Evolutionary conservation across 1,140 invertebrate genomes (phyloP).

Genomic region (Hylaeus volcanicus): DNA sequence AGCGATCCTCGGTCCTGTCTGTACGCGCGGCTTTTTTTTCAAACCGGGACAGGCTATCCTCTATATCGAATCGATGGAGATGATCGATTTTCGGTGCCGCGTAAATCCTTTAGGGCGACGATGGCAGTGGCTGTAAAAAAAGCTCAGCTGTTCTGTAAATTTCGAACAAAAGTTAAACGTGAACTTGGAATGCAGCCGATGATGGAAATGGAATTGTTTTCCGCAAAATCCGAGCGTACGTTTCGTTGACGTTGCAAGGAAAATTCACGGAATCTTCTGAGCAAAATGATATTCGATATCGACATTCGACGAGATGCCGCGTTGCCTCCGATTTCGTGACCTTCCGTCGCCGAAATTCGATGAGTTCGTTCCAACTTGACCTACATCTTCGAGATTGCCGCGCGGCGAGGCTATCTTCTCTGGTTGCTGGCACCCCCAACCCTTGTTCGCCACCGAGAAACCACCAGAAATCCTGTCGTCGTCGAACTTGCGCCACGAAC

Average conservation of each 20-base stretch:
- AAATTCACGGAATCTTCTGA: background rate
- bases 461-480: slow-evolving; percentile 38
- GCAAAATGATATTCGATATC: background rate
- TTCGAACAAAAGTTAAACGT: too few species aligned
- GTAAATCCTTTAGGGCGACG: too few species aligned
- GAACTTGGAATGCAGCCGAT: too few species aligned
- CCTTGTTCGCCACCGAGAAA: background rate
- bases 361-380: slow-evolving; percentile 5
- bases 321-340: background rate
- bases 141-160: too few species aligned
- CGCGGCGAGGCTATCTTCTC: slow-evolving; percentile 15
- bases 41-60: too few species aligned
- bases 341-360: background rate
- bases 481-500: slow-evolving; percentile 32
- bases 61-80: too few species aligned
- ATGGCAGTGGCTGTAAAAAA: too few species aligned
- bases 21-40: too few species aligned
- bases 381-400: slow-evolving; percentile 16
- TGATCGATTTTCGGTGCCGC: too few species aligned
- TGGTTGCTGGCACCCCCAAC: background rate
- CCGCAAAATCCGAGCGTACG: background rate
- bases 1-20: too few species aligned
- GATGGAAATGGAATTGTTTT: too few species aligned
- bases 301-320: too few species aligned
- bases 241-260: background rate